These are phyloP conservation scores for Pyrocoelia pectoralis DNA, from an alignment of 2,888 invertebrate genomes.

Conservation along the genomic window DNA sequence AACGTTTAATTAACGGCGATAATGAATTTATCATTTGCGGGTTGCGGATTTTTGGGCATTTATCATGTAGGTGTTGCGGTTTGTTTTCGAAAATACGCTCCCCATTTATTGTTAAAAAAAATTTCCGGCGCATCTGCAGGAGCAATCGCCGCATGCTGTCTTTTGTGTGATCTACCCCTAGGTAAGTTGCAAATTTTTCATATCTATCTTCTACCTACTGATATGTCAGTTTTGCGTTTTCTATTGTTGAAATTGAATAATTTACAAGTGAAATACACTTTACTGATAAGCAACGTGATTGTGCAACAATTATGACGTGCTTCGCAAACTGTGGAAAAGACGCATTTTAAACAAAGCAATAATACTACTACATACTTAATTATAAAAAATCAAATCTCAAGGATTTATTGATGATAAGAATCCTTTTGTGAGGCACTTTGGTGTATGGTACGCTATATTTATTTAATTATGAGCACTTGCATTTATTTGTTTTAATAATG, in stretches of 20 bases:
- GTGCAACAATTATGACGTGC: too few species aligned
- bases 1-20: not conserved
- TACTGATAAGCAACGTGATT: too few species aligned
- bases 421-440: not conserved
- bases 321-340: too few species aligned
- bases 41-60: conserved; percentile 98
- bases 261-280: too few species aligned
- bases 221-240: too few species aligned
- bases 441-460: not conserved
- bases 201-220: too few species aligned
- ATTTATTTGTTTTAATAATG: not conserved
- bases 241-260: too few species aligned
- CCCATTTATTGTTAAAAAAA: conserved; percentile 84
- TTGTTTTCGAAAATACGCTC: conserved; percentile 96
- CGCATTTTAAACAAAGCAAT: not conserved
- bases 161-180: conserved; percentile 85
- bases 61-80: conserved; percentile 99
- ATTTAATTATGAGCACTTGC: not conserved
- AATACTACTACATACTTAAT: too few species aligned
- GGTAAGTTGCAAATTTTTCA: too few species aligned
- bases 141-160: conserved; percentile 86
- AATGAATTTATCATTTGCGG: conserved; percentile 97
- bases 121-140: conserved; percentile 97
- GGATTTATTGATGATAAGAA: not conserved
- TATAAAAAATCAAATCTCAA: not conserved